phyloP scores from a whole-genome alignment of 2,888 invertebrate genomes.

The Drosophila affinis region DNA sequence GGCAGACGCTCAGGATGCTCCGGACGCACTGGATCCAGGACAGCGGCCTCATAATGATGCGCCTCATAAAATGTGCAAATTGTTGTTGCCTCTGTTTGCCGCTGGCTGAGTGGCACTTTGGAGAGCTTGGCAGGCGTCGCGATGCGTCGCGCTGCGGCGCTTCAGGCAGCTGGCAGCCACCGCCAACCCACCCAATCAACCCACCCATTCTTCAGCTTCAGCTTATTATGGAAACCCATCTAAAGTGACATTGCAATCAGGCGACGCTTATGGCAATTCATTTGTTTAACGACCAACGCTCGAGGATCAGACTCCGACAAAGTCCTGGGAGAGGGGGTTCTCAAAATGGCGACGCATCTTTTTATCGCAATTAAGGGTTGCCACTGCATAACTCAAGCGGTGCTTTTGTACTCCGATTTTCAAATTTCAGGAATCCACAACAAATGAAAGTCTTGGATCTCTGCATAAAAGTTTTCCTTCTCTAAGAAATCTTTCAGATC shows the following conservation, averaged over 20 bases:
- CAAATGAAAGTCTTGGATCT: background rate
- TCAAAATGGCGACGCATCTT: slow-evolving; percentile 55
- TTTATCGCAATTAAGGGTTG: slow-evolving; percentile 40
- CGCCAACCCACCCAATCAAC: slow-evolving; percentile 8
- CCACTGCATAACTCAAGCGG: background rate
- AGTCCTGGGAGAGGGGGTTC: slow-evolving; percentile 12
- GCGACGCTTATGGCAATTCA: slow-evolving; percentile 82
- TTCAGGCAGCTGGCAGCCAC: slow-evolving; percentile 55
- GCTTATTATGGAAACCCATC: slow-evolving; percentile 76
- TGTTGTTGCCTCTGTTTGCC: slow-evolving; percentile 63
- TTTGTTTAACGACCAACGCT: slow-evolving; percentile 81
- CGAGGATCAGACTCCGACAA: slow-evolving; percentile 36
- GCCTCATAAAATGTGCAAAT: slow-evolving; percentile 82
- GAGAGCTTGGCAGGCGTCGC: slow-evolving; percentile 43
- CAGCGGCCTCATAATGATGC: slow-evolving; percentile 81
- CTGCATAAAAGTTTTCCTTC: background rate
- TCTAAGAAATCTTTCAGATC: background rate
- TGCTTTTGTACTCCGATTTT: background rate
- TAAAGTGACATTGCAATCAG: slow-evolving; percentile 80
- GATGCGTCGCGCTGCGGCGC: slow-evolving; percentile 20
- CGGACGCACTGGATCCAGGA: slow-evolving; percentile 42
- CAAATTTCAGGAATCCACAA: background rate
- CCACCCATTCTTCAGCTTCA: slow-evolving; percentile 43
- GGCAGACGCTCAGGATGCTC: slow-evolving; percentile 65
- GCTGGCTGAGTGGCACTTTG: background rate